phyloP scores from a whole-genome alignment of 2,888 invertebrate genomes.

The Linnaemya tessellans region DNA sequence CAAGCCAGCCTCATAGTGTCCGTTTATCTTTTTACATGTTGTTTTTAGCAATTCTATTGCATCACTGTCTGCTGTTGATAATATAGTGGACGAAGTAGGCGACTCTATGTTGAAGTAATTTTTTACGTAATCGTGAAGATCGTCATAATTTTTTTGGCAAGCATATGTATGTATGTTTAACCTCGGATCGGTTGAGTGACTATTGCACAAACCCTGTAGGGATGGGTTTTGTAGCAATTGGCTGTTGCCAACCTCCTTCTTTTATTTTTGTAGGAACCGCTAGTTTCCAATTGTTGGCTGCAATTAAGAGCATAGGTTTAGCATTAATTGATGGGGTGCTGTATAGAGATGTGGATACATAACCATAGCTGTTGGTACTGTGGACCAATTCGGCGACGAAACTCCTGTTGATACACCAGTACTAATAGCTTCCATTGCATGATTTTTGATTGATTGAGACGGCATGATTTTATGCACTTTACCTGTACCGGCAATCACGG shows the following conservation, averaged over 20 bases:
- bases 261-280: slow-evolving; percentile 14
- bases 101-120: slow-evolving; percentile 34
- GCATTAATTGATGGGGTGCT: too few species aligned
- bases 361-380: too few species aligned
- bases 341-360: too few species aligned
- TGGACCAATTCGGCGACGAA: neutral
- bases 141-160: neutral
- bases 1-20: slow-evolving; percentile 24
- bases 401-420: too few species aligned
- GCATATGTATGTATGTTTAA: neutral
- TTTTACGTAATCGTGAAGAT: neutral
- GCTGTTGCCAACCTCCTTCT: slow-evolving; percentile 22
- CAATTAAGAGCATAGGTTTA: neutral
- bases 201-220: neutral
- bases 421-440: too few species aligned
- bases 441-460: too few species aligned
- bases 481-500: neutral
- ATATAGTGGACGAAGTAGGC: neutral
- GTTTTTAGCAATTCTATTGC: slow-evolving; percentile 51
- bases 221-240: slow-evolving; percentile 20
- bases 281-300: neutral
- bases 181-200: neutral
- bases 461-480: too few species aligned
- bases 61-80: slow-evolving; percentile 11
- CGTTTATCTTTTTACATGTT: slow-evolving; percentile 50